Evolutionary conservation across 2,888 invertebrate genomes (phyloP), one percentile per base, ranked within the genome.

Genomic region (Shargacucullia verbasci): DNA sequence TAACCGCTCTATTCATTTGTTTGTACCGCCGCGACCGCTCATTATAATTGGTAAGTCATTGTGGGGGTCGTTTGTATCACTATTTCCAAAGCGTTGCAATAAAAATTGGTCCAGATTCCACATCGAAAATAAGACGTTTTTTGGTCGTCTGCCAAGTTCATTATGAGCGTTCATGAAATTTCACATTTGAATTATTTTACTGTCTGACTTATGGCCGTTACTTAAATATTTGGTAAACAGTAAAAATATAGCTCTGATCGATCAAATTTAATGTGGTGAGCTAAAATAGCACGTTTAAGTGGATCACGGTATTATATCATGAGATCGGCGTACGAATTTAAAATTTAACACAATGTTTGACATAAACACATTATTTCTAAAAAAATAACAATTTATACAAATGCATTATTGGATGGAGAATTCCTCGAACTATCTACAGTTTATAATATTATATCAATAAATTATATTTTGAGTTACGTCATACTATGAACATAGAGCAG

Each of bases 151-250:
- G 94, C 94, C 94, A 94, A 94, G 92, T 94, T 94, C 94, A 94
- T 94, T 94, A 94, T 94, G 92, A 93, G 90, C 90, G 94, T 93
- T 94, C 93, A 92, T 94, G 94, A 94, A 94, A 92, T 93, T 94
- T 94, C 92, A 92, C 94, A 94, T 94, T 94, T 93, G 93, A 94
- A 94, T 94, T 94, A 94, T 94, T 94, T 94, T 94, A 94, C 92
- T 92, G 92, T 89, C 93, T 92, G 94, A 94, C 90, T 93, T 94
- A 94, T 93, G 88, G 91, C 90, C 86, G 92, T 93, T 94, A 93
- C 94, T 93, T 93, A 92, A 93, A 93, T 93, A 93, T 93, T 93
- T 92, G 92, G 94, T 94, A 93, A 93, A 93, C 92, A 92, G 91
- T 90, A 93, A 93, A 93, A 94, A 94, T 93, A 93, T 92, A 88